Evolutionary conservation across 1,140 invertebrate genomes (phyloP), one percentile per base, ranked within the genome.

Genomic region (Stratiolaelaps scimitus): DNA sequence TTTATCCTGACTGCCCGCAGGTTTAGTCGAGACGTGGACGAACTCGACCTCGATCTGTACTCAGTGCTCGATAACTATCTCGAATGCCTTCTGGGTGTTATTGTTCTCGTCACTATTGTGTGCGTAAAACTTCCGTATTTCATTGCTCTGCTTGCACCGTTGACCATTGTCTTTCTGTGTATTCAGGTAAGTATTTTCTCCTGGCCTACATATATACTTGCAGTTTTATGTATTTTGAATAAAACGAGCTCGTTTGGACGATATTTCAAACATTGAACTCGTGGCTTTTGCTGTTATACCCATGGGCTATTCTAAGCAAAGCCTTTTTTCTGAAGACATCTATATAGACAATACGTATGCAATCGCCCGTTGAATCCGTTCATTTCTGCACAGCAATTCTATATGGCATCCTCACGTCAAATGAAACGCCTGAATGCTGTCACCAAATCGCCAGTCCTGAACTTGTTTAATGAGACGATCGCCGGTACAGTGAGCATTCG

Each of bases 371-470:
- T 13, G 13, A n/a, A 13, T 45, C 44, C 7, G 15, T 48, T 48
- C 47, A 48, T 15, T 20, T 15, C 5, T 48, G 47, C 47, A 28
- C 84, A 96, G 82, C 83, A 89, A 69, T 92, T 96, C 78, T 98
- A 97, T 76, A 88, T 98, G 56, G 80, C 84, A 0, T 89, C 92
- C 0, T 96, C 92, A 1, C 78, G 94, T 28, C 94, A 98, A 74
- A 75, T 98, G 65, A 97, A 95, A 79, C 81, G 95, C 47, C 74
- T 98, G 29, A 93, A 98, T 75, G 96, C 93, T 0, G 85, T 95
- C 0, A 92, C 89, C n/a, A 81, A 92, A 64, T 97, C 92, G 13
- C 94, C 95, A 0, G 96, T 98, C 72, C 98, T 95, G 77, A 94
- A 92, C 4, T 93, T 97, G 78, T 97, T 98, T 76, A 87, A 91